Percentiles rank a stretch among this genome's conserved stretches.
phyloP scores from a whole-genome alignment of 2,113 vertebrate genomes.

The Ptilorrhoa leucosticta region DNA sequence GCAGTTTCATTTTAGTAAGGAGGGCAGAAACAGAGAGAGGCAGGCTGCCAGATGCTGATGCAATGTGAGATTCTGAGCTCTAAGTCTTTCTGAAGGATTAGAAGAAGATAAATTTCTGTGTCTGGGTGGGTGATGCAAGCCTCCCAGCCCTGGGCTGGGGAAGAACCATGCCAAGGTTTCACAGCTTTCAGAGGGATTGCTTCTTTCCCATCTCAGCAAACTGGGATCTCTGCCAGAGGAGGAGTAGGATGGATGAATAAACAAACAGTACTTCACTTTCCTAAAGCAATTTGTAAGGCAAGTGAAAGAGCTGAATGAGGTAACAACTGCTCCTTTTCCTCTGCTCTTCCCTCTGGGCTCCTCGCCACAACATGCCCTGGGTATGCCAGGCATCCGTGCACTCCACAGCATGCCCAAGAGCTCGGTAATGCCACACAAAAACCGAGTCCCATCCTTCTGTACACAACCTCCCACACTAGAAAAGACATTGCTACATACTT shows the following conservation, averaged over 20 bases:
- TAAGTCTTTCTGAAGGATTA: background rate
- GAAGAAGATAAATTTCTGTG: background rate
- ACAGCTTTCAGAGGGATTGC: background rate
- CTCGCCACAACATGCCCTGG: background rate
- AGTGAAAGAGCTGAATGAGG: background rate
- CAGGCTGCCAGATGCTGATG: background rate
- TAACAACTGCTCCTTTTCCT: background rate
- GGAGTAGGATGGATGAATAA: background rate
- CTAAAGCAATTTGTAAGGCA: background rate
- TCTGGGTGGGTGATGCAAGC: background rate
- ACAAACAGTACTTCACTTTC: conserved; percentile 18
- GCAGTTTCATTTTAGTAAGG: background rate
- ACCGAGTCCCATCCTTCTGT: background rate
- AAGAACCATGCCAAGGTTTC: background rate
- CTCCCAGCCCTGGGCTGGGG: background rate
- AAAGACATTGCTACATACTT: background rate
- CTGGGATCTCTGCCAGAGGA: conserved; percentile 16
- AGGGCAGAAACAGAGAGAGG: background rate
- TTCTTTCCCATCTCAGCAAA: background rate
- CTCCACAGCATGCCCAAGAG: background rate
- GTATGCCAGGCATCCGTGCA: background rate
- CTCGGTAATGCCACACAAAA: background rate
- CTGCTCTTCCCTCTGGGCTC: background rate
- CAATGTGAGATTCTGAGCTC: background rate
- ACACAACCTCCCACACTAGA: background rate